These are phyloP conservation scores for Planiliza haematocheilus DNA, from an alignment of 2,113 vertebrate species.

Conservation along the genomic window DNA sequence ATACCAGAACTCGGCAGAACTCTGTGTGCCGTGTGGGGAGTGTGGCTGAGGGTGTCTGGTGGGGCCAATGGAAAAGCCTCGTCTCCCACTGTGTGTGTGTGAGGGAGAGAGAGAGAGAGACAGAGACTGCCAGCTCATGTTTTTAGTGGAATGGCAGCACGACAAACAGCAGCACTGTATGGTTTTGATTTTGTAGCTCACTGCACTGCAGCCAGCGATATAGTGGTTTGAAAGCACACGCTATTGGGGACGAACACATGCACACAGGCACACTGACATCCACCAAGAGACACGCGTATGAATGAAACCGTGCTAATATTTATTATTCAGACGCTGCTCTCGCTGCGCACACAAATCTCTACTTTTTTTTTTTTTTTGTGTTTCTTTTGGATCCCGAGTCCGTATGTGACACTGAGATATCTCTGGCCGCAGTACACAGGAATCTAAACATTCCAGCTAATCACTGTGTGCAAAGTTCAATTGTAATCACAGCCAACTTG, in stretches of 20 bases:
- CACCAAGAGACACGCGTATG: neutral
- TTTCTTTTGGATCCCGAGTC: conserved; percentile 29
- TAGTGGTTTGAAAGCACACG: conserved; percentile 43
- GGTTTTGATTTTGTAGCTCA: conserved; percentile 60
- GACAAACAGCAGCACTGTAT: conserved; percentile 65
- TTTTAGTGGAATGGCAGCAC: conserved; percentile 49
- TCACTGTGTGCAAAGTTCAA: conserved; percentile 83
- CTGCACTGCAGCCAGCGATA: conserved; percentile 41
- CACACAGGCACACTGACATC: conserved; percentile 6
- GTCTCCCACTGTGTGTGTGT: conserved; percentile 27
- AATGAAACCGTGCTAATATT: neutral
- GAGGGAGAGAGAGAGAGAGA: neutral
- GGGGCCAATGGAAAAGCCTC: conserved; percentile 71
- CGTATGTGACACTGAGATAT: conserved; percentile 69
- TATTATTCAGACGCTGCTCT: neutral
- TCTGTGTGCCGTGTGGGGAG: conserved; percentile 62
- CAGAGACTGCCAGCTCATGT: conserved; percentile 55
- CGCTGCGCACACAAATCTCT: neutral
- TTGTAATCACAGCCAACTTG: conserved; percentile 73
- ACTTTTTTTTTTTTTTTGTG: neutral
- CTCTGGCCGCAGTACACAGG: conserved; percentile 65
- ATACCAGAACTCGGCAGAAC: conserved; percentile 70
- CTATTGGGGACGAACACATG: conserved; percentile 26
- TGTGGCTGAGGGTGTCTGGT: conserved; percentile 60
- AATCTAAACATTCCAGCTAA: conserved; percentile 82